Evolutionary conservation across 2,888 invertebrate species (phyloP), one percentile per base, ranked within the genome.

Genomic region (Eurytoma adleriae): DNA sequence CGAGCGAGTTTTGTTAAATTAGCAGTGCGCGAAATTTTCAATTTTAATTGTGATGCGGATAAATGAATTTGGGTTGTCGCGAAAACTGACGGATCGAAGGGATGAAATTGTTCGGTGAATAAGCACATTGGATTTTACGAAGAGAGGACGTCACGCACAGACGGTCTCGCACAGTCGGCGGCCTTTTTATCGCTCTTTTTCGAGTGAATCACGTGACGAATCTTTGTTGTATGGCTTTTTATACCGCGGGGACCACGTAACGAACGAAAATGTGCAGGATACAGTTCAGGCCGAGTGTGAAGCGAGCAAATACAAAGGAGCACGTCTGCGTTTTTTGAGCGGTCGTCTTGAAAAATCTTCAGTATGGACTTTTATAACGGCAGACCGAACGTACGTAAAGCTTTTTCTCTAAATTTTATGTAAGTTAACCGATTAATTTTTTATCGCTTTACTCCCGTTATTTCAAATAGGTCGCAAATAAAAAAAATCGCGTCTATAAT

Each of bases 151-250:
- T 16, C 20, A 7, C 62, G 30, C 27, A 27, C 54, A 54, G 54
- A 5, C 16, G 24, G 61, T 40, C 40, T 18, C 40, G 40, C 69
- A 40, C 27, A 40, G 73, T 73, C 73, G 54, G 54, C 64, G 73
- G 54, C 64, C 73, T 73, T 73, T 64, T 73, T 73, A 30, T 69
- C 48, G 56, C 56, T n/a, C 1, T 27, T 30, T 27, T 52, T 30
- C 48, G 10, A 3, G 27, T 10, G 62, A 66, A 66, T 73, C 40
- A 64, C 72, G 62, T 48, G 74, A 66, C 64, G 66, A 57, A 57
- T 56, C 56, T 74, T 74, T 66, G 66, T 74, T 24, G 18, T n/a
- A 56, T 57, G 16, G 62, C 64, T 61, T 59, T 30, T 61, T 59
- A 14, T 61, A 20, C 16, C 13, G 16, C 14, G 48, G 16, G 72